Evolutionary conservation across 2,888 invertebrate genomes (phyloP), one percentile per base, ranked within the genome.

Genomic region (Apomyelois bistriatella): DNA sequence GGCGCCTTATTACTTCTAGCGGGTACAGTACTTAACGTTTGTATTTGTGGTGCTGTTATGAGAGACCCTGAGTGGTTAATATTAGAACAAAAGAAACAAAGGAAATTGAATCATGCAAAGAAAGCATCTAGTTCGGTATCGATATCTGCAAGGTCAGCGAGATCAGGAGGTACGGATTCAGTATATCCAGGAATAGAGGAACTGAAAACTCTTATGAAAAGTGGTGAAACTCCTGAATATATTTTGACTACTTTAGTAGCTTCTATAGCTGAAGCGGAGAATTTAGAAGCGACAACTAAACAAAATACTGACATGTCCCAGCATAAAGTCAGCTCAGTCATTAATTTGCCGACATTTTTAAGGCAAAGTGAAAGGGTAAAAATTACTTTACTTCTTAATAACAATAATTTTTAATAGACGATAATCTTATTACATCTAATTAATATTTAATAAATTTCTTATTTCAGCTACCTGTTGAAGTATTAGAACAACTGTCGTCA

Each of bases 21-120:
- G 7, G 97, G 96, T 53, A 94, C 95, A 38, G 95, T 97, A 85
- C 92, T 97, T 70, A 95, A 97, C 81, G 94, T 97, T 70, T 95
- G 96, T 73, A 94, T 96, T 7, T 97, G 96, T 78, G 97, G 97
- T 8, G 93, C 95, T 15, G 91, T 97, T 1, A 97, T 98, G 96
- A 91, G 95, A 58, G 97, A 97, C 76, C 95, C 97, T 2, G 96
- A 96, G 65, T 97, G 97, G 97, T 91, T 93, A 76, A 91, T 92
- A 35, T 64, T 89, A 51, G 94, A 94, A 66, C 94, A 94, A 67
- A 92, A 92, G 68, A 93, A 93, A 78, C 91, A 84, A 59, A 80
- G 85, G 53, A 72, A 84, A 52, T 76, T 91, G 48, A 85, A 82
- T 64, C 91, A 93, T 68, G 79, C 91, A 1, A 89, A 91, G 61